Evolutionary conservation across 1,140 invertebrate species (phyloP).

Genomic region (Drosophila virilis): DNA sequence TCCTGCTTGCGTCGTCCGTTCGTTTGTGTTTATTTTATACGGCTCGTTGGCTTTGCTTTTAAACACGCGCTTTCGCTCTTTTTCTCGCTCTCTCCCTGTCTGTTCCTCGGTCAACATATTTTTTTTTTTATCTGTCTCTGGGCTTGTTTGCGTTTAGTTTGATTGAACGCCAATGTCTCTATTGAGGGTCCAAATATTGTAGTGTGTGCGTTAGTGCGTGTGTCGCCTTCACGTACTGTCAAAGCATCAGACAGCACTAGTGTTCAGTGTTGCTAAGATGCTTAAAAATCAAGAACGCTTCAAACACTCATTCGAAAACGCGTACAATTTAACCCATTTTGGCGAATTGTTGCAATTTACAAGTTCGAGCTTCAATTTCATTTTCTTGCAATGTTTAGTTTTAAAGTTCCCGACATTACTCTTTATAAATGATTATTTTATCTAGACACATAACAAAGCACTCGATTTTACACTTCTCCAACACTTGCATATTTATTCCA

Average conservation of each 20-base stretch:
- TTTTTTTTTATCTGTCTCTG: background rate
- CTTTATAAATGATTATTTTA: too few relatives aligned
- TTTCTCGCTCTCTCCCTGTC: background rate
- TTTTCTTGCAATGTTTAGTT: too few relatives aligned
- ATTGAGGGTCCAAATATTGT: background rate
- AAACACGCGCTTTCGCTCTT: slow-evolving; percentile 17
- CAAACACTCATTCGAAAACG: background rate
- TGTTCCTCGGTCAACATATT: background rate
- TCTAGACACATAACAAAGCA: too few relatives aligned
- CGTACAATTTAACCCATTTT: too few relatives aligned
- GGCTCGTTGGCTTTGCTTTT: slow-evolving; percentile 69
- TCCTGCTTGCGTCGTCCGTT: slow-evolving; percentile 31
- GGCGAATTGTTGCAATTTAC: too few relatives aligned
- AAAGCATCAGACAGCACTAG: slow-evolving; percentile 61
- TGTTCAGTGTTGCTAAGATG: slow-evolving; percentile 10
- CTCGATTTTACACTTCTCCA: too few relatives aligned
- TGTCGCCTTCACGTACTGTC: slow-evolving; percentile 51
- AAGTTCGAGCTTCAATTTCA: too few relatives aligned
- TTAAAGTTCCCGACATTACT: too few relatives aligned
- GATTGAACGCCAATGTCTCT: slow-evolving; percentile 54
- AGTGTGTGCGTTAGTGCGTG: slow-evolving; percentile 8
- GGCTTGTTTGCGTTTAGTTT: slow-evolving; percentile 63
- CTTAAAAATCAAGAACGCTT: background rate
- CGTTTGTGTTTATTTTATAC: slow-evolving; percentile 71
- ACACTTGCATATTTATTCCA: too few relatives aligned